phyloP scores from a whole-genome alignment of 1,140 invertebrate genomes.

The Leptinotarsa texana region DNA sequence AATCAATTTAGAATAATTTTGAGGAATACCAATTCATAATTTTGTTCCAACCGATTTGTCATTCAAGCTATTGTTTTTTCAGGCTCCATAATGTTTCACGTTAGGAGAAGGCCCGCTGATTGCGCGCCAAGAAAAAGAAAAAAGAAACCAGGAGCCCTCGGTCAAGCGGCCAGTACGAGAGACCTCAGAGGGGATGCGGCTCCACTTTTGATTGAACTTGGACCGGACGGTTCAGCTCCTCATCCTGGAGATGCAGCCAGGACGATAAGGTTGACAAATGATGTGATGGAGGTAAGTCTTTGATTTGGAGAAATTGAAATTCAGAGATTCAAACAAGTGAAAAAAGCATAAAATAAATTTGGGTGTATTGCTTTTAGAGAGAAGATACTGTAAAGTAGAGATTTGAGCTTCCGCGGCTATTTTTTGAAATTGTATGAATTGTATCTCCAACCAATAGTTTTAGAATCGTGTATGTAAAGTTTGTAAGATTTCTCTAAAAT shows the following conservation, averaged over 20 bases:
- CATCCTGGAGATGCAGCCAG: constrained; percentile 62
- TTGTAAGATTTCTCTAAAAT: no score
- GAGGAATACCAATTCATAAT: background rate
- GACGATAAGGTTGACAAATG: constrained; percentile 62
- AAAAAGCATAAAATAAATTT: no score
- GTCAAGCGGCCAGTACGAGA: constrained; percentile 58
- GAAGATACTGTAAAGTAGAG: no score
- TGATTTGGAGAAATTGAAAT: background rate
- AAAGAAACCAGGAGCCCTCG: constrained; percentile 77
- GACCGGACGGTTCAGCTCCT: constrained; percentile 61
- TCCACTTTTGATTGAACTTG: constrained; percentile 64
- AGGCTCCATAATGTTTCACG: constrained; percentile 96
- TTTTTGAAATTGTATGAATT: no score
- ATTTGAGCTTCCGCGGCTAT: no score
- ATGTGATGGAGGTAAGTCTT: constrained; percentile 65
- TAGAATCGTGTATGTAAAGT: no score
- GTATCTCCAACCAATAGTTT: no score
- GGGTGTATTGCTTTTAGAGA: no score
- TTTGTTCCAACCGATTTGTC: background rate
- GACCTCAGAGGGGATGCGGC: constrained; percentile 56
- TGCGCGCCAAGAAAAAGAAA: constrained; percentile 86
- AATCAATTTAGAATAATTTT: background rate
- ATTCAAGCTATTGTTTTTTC: constrained; percentile 43
- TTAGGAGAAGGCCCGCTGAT: constrained; percentile 84
- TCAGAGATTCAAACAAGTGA: no score